phyloP scores from a whole-genome alignment of 2,888 invertebrate genomes.

The Cyrtodaria siliqua region DNA sequence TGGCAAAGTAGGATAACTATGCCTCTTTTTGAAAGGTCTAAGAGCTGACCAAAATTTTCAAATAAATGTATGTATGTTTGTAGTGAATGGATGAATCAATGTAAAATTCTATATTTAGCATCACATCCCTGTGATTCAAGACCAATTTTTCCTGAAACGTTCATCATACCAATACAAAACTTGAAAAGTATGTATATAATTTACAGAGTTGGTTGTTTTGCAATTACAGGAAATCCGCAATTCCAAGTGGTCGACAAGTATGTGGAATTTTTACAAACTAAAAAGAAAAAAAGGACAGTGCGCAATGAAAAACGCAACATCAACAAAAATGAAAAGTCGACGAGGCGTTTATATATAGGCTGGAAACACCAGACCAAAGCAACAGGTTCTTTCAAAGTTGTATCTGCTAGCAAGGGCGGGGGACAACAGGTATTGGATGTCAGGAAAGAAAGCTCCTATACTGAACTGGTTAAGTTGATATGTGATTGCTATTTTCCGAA shows the following conservation, averaged over 20 bases:
- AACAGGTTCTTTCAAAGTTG: slow-evolving; percentile 18
- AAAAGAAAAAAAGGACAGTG: slow-evolving; percentile 15
- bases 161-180: slow-evolving; percentile 23
- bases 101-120: slow-evolving; percentile 25
- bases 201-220: slow-evolving; percentile 6
- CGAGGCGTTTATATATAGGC: slow-evolving; percentile 17
- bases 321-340: slow-evolving; percentile 20
- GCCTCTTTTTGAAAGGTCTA: slow-evolving; percentile 17
- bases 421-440: slow-evolving; percentile 30
- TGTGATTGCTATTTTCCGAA: slow-evolving; percentile 26
- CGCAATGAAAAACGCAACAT: slow-evolving; percentile 27
- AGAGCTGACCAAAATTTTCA: slow-evolving; percentile 12
- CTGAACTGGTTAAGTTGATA: slow-evolving; percentile 32
- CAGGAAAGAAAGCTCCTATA: slow-evolving; percentile 23
- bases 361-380: slow-evolving; percentile 25
- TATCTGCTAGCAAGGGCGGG: slow-evolving; percentile 32
- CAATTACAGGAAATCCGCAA: slow-evolving; percentile 13
- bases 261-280: slow-evolving; percentile 4
- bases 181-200: slow-evolving; percentile 12
- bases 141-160: slow-evolving; percentile 20
- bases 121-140: slow-evolving; percentile 28
- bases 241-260: slow-evolving; percentile 2
- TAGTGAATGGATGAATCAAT: slow-evolving; percentile 21
- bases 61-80: slow-evolving; percentile 8
- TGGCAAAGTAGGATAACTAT: slow-evolving; percentile 10